Evolutionary conservation across 64 coral and sea anemone genomes (phyloP).

Genomic region (Acropora yongei): DNA sequence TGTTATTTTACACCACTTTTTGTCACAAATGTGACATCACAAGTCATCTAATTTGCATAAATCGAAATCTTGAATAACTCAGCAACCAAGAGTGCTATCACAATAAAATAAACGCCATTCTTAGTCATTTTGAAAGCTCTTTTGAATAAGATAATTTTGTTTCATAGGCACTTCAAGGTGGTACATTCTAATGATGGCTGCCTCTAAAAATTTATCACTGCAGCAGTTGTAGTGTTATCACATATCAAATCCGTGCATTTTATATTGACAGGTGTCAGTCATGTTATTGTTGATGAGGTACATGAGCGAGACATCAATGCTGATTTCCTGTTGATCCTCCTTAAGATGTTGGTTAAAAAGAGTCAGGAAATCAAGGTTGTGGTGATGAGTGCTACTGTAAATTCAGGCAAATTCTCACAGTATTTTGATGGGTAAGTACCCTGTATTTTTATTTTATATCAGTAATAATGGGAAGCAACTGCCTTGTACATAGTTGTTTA

Average conservation of each 20-base stretch:
- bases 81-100: no score
- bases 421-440: conserved; percentile 79
- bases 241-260: not conserved
- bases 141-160: no score
- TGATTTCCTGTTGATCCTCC: conserved; percentile 82
- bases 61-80: no score
- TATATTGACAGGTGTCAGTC: conserved; percentile 73
- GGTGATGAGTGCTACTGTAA: conserved; percentile 90
- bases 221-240: not conserved
- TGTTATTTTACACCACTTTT: no score
- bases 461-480: not conserved
- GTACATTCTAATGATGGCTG: no score
- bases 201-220: not conserved
- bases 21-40: no score
- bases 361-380: conserved; percentile 66
- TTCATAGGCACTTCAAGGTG: no score
- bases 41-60: no score
- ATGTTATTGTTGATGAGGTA: conserved; percentile 91
- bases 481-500: not conserved
- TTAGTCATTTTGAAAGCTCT: no score
- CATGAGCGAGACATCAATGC: conserved; percentile 92
- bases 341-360: conserved; percentile 60
- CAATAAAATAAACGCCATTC: no score
- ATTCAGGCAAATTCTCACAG: conserved; percentile 78
- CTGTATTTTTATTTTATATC: not conserved